These are phyloP conservation scores for Petaurus breviceps DNA, from an alignment of 2,113 vertebrate genomes.

Conservation along the genomic window DNA sequence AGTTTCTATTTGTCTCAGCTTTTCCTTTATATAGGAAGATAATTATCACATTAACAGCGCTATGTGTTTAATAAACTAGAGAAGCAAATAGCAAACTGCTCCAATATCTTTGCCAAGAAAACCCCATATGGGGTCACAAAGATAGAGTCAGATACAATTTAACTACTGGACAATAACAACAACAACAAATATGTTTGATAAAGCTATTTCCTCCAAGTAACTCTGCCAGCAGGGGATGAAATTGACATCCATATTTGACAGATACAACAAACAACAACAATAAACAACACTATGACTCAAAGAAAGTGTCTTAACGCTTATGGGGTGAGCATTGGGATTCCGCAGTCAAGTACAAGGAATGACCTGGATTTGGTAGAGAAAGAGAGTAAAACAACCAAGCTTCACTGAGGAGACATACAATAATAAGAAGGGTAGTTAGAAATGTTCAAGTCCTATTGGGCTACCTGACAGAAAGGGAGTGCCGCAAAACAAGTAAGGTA, in stretches of 20 bases:
- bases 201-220: background rate
- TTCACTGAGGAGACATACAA: background rate
- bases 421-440: background rate
- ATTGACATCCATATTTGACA: background rate
- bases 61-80: background rate
- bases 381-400: background rate
- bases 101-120: background rate
- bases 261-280: background rate
- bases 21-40: background rate
- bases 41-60: background rate
- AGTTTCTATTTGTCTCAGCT: background rate
- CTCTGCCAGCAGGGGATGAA: background rate
- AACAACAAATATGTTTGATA: background rate
- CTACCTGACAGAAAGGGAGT: background rate
- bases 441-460: background rate
- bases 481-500: background rate
- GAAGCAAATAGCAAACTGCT: background rate
- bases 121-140: background rate
- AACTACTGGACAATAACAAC: background rate
- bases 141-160: no score
- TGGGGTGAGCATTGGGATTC: background rate
- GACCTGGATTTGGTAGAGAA: background rate
- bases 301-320: background rate
- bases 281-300: background rate
- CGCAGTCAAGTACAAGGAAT: background rate